These are phyloP conservation scores for Chrysolina americana DNA, from an alignment of 2,888 invertebrate species.

Conservation along the genomic window DNA sequence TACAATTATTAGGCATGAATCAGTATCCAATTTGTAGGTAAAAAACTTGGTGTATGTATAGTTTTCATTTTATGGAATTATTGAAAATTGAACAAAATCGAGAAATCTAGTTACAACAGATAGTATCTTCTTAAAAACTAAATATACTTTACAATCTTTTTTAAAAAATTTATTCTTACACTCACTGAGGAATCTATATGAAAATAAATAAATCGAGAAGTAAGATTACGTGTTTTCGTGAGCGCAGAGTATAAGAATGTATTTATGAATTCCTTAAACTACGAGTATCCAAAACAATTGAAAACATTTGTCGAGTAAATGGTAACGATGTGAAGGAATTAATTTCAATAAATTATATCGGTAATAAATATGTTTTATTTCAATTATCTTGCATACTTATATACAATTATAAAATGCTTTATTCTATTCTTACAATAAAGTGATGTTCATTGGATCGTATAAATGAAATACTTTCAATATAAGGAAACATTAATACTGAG, in stretches of 20 bases:
- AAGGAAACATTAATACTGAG: constrained; percentile 47
- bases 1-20: constrained; percentile 67
- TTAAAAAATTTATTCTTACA: constrained; percentile 50
- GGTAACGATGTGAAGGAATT: constrained; percentile 51
- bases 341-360: constrained; percentile 47
- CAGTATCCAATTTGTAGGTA: constrained; percentile 58
- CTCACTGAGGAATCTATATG: constrained; percentile 40
- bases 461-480: constrained; percentile 49
- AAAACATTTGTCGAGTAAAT: constrained; percentile 40
- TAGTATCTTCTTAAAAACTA: constrained; percentile 51
- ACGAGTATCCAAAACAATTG: constrained; percentile 46
- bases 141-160: constrained; percentile 56
- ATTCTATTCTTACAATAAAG: constrained; percentile 49
- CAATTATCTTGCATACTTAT: constrained; percentile 52
- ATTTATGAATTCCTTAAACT: constrained; percentile 43
- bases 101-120: constrained; percentile 55
- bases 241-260: constrained; percentile 49
- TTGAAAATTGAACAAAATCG: constrained; percentile 40
- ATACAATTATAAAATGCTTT: constrained; percentile 55
- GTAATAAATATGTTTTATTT: constrained; percentile 43
- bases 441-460: constrained; percentile 50
- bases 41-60: constrained; percentile 61
- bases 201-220: constrained; percentile 44
- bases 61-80: constrained; percentile 30
- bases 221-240: constrained; percentile 34